Evolutionary conservation across 1,140 invertebrate genomes (phyloP), one percentile per base, ranked within the genome.

Genomic region (Choristoneura fumiferana): DNA sequence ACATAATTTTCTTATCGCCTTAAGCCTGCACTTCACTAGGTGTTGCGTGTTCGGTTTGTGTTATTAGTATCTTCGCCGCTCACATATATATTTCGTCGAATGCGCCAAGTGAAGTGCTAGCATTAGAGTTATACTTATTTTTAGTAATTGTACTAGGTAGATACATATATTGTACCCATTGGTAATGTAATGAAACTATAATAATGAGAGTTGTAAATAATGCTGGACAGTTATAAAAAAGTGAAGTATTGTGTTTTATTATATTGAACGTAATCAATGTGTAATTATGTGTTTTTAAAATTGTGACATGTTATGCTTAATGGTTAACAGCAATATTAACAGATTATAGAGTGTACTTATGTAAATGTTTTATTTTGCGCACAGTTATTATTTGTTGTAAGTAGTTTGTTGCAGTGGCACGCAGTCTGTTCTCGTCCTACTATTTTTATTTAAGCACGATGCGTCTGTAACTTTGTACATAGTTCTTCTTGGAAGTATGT

Each of bases 281-380:
- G 43, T 49, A 49, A 45, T 45, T 9, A 18, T 45, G 12, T 55
- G 18, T 36, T 53, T 54, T 54, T 53, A 22, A 34, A 55, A 14
- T 37, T 1, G 13, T 37, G 34, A 55, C 53, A 55, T 54, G 12
- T 22, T 29, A 37, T 55, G 10, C 15, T 55, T 36, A 33, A 55
- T 55, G 14, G n/a, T 55, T 33, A 22, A 29, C 17, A 35, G 52
- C 15, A 17, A 37, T 55, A 55, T 37, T 55, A 37, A 55, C 53
- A 49, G n/a, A 49, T 49, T 49, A 49, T 49, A 49, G 43, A 49
- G n/a, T 22, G 43, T 49, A 49, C 43, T 49, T 49, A 49, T 49
- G 40, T 45, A 29, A 12, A 49, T 29, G 43, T 49, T 49, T 49
- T 49, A 29, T 33, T 10, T 17, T 49, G n/a, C 43, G 43, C 43